Evolutionary conservation across 2,888 invertebrate genomes (phyloP).

Genomic region (Leptopterna dolabrata): DNA sequence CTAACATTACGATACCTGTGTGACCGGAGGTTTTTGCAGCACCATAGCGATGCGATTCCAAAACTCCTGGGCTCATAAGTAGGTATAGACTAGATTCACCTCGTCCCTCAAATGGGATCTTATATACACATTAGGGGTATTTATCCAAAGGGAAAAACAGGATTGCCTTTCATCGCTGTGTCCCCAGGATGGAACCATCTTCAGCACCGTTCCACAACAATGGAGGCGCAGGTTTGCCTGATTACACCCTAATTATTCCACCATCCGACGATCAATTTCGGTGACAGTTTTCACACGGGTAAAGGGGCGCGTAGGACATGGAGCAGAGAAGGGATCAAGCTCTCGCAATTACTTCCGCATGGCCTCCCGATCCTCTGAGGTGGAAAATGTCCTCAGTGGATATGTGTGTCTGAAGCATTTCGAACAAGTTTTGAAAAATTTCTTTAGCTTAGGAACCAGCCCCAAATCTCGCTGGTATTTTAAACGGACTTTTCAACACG

Average conservation of each 20-base stretch:
- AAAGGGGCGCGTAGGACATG: not conserved
- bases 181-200: not conserved
- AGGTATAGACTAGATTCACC: too few relatives aligned
- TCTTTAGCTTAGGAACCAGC: too few relatives aligned
- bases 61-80: too few relatives aligned
- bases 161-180: not conserved
- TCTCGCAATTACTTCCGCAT: not conserved
- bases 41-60: too few relatives aligned
- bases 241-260: slow-evolving; percentile 7
- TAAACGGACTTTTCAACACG: too few relatives aligned
- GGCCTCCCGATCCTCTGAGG: not conserved
- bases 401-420: not conserved
- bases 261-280: not conserved
- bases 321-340: not conserved
- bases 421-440: too few relatives aligned
- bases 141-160: not conserved
- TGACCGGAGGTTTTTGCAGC: too few relatives aligned
- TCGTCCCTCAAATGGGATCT: too few relatives aligned
- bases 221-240: not conserved
- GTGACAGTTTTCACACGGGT: slow-evolving; percentile 3
- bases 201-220: not conserved
- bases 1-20: too few relatives aligned
- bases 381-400: not conserved
- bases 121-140: too few relatives aligned
- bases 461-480: too few relatives aligned